phyloP scores from a whole-genome alignment of 2,113 vertebrate species.

The Aplodontia rufa region DNA sequence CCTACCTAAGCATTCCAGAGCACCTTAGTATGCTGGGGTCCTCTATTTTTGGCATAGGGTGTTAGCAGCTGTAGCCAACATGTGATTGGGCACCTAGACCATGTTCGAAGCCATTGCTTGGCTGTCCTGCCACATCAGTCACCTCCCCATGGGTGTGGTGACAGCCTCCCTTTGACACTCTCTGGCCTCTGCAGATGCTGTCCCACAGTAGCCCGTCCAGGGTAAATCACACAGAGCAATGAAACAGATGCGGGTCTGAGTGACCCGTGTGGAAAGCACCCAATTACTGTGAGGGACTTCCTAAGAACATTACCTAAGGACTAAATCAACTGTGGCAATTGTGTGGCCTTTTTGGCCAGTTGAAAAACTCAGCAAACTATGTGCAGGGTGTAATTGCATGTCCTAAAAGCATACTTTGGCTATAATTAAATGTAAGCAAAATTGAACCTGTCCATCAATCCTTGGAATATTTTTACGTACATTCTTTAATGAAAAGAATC shows the following conservation, averaged over 20 bases:
- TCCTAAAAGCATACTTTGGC: no score
- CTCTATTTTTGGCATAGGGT: neutral
- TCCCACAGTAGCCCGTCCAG: neutral
- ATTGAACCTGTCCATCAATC: neutral
- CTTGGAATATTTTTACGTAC: neutral
- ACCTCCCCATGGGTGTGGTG: neutral
- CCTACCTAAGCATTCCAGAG: neutral
- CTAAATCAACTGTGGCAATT: neutral
- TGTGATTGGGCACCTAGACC: neutral
- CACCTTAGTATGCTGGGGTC: neutral
- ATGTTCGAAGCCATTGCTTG: neutral
- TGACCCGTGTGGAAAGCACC: neutral
- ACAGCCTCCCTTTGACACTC: neutral
- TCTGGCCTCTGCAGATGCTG: neutral
- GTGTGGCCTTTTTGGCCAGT: neutral
- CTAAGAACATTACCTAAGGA: neutral
- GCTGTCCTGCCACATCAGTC: accelerated
- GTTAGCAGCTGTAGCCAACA: neutral
- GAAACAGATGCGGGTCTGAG: neutral
- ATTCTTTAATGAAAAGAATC: neutral
- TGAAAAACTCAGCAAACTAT: neutral
- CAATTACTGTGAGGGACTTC: neutral
- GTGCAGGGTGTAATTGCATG: no score
- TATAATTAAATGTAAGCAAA: neutral
- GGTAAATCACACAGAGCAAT: neutral